phyloP scores from a whole-genome alignment of 2,888 invertebrate species.

The Cryptophagus acutangulus region DNA sequence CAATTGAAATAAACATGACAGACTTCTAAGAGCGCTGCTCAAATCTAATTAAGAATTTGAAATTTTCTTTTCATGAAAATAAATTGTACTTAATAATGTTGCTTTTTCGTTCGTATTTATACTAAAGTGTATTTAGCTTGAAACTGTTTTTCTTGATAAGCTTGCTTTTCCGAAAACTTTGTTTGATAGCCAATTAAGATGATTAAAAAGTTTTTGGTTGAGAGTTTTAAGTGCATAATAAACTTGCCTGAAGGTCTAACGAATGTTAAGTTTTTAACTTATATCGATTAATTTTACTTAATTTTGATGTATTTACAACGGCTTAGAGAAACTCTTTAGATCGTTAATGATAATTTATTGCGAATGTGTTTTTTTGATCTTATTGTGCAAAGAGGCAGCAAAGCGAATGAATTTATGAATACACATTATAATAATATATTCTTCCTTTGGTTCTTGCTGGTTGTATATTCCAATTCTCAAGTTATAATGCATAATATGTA shows the following conservation, averaged over 20 bases:
- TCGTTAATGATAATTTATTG: too few relatives aligned
- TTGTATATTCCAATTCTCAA: too few relatives aligned
- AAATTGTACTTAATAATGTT: conserved; percentile 30
- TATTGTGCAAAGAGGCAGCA: too few relatives aligned
- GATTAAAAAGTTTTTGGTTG: conserved; percentile 27
- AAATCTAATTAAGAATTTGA: conserved; percentile 42
- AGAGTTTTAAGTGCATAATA: conserved; percentile 1
- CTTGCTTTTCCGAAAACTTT: conserved; percentile 23
- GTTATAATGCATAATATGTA: too few relatives aligned
- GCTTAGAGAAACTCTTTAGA: too few relatives aligned
- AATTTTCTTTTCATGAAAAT: conserved; percentile 33
- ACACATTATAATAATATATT: too few relatives aligned
- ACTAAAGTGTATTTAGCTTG: conserved; percentile 18
- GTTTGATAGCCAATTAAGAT: conserved; percentile 29
- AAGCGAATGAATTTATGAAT: too few relatives aligned
- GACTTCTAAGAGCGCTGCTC: conserved; percentile 36
- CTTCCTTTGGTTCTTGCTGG: too few relatives aligned
- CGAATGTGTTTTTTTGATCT: too few relatives aligned
- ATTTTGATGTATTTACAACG: too few relatives aligned
- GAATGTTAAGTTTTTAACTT: conserved; percentile 1
- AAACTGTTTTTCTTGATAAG: conserved; percentile 20
- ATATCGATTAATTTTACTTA: too few relatives aligned
- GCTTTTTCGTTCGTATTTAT: conserved; percentile 18
- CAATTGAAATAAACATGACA: conserved; percentile 45
- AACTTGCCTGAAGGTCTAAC: conserved; percentile 2